Conservation (phyloP, 2,888 invertebrate species). For the Aplocera efformata region DNA sequence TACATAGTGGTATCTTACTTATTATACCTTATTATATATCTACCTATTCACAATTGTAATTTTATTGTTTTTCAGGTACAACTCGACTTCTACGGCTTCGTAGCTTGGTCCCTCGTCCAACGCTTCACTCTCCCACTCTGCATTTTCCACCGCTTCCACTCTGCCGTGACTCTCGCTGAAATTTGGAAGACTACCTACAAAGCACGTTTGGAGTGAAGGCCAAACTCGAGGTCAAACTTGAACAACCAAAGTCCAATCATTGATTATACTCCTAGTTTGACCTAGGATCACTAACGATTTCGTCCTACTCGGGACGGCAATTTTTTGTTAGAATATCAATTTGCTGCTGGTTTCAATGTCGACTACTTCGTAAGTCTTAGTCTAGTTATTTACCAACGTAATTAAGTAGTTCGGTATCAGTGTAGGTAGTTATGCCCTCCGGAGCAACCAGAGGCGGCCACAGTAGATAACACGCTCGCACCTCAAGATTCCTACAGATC, state of each 20-base stretch:
- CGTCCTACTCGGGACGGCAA: slow-evolving; percentile 75
- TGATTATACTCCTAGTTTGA: slow-evolving; percentile 38
- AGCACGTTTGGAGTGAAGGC: slow-evolving; percentile 89
- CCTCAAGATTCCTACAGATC: slow-evolving; percentile 42
- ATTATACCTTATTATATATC: too few relatives aligned
- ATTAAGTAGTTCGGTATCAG: slow-evolving; percentile 48
- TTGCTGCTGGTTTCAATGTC: slow-evolving; percentile 61
- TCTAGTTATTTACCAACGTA: slow-evolving; percentile 48
- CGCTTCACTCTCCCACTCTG: slow-evolving; percentile 95
- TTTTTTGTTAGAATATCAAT: slow-evolving; percentile 63
- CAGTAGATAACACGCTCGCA: slow-evolving; percentile 30
- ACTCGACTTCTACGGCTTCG: slow-evolving; percentile 94
- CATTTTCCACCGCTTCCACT: slow-evolving; percentile 98
- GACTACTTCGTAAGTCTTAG: slow-evolving; percentile 57
- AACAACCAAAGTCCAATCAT: slow-evolving; percentile 43
- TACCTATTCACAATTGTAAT: not conserved
- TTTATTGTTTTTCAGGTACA: slow-evolving; percentile 78
- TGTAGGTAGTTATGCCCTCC: slow-evolving; percentile 46
- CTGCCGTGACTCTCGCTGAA: slow-evolving; percentile 95
- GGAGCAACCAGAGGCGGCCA: slow-evolving; percentile 31
- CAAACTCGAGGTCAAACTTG: slow-evolving; percentile 36
- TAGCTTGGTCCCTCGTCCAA: slow-evolving; percentile 96
- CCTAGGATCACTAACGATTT: slow-evolving; percentile 53
- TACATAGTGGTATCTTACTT: too few relatives aligned
- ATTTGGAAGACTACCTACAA: slow-evolving; percentile 98